These are phyloP conservation scores for Eupithecia exiguata DNA, from an alignment of 2,888 invertebrate species.

Conservation along the genomic window DNA sequence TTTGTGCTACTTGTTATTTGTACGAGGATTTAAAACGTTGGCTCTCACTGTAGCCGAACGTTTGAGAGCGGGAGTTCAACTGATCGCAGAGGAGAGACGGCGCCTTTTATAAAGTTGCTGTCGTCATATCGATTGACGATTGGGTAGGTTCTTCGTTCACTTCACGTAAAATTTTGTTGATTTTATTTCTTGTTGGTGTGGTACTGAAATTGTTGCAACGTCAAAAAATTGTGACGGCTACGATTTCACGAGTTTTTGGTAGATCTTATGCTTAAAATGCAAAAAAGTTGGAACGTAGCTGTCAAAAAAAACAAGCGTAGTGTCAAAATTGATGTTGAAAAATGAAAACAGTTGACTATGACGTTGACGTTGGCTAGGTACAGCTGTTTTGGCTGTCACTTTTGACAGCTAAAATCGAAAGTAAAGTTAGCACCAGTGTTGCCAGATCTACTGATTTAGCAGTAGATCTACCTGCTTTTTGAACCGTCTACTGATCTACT, in stretches of 20 bases:
- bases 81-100: conserved; percentile 61
- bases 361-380: neutral
- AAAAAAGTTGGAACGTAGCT: conserved; percentile 15
- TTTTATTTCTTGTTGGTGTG: conserved; percentile 55
- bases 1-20: conserved; percentile 49
- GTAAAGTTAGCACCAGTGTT: no score
- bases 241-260: conserved; percentile 5
- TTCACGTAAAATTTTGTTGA: conserved; percentile 67
- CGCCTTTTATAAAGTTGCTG: conserved; percentile 80
- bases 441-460: no score
- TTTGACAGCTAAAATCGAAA: neutral
- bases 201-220: conserved; percentile 52
- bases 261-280: conserved; percentile 21
- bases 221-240: conserved; percentile 41
- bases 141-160: conserved; percentile 60
- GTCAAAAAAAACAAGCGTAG: conserved; percentile 17
- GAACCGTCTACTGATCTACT: no score
- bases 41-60: conserved; percentile 84
- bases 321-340: conserved; percentile 1
- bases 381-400: conserved; percentile 1
- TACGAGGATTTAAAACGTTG: conserved; percentile 67
- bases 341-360: neutral
- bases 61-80: conserved; percentile 67
- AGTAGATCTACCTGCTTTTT: no score
- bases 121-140: conserved; percentile 82